phyloP scores from a whole-genome alignment of 1,140 invertebrate genomes.

The Zaprionus lachaisei region DNA sequence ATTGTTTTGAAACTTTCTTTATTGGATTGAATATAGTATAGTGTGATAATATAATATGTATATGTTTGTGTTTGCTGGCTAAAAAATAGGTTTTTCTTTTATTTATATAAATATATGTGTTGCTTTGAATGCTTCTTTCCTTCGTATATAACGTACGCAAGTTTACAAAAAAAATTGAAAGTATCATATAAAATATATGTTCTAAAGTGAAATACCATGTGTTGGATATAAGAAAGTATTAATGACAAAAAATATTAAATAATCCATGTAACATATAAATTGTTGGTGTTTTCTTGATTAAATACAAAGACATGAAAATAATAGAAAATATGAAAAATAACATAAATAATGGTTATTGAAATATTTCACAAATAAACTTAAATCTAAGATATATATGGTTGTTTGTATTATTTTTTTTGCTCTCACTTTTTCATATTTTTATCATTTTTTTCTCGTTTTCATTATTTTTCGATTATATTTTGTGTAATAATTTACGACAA shows the following conservation, averaged over 20 bases:
- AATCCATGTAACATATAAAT: slow-evolving; percentile 35
- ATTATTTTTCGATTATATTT: slow-evolving; percentile 61
- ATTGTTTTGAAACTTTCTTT: slow-evolving; percentile 69
- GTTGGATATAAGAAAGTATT: slow-evolving; percentile 45
- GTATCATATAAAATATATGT: slow-evolving; percentile 56
- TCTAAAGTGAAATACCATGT: slow-evolving; percentile 36
- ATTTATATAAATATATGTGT: slow-evolving; percentile 66
- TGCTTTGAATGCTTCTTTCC: slow-evolving; percentile 39
- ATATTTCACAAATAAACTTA: slow-evolving; percentile 71
- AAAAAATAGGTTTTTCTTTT: slow-evolving; percentile 28
- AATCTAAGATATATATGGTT: slow-evolving; percentile 36
- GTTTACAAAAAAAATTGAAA: slow-evolving; percentile 61
- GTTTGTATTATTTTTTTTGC: slow-evolving; percentile 22
- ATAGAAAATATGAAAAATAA: slow-evolving; percentile 38
- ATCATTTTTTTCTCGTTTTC: slow-evolving; percentile 53
- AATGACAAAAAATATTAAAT: slow-evolving; percentile 14
- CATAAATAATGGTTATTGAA: slow-evolving; percentile 62
- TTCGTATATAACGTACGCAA: slow-evolving; percentile 32
- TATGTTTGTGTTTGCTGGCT: slow-evolving; percentile 43
- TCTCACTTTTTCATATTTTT: slow-evolving; percentile 45
- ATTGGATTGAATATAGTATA: slow-evolving; percentile 49
- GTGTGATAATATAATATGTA: slow-evolving; percentile 42
- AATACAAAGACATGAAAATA: slow-evolving; percentile 34
- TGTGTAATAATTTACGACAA: slow-evolving; percentile 70
- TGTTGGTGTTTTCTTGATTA: background rate